Conservation (phyloP, 2,888 invertebrate genomes). For the Amphimallon solstitiale region DNA sequence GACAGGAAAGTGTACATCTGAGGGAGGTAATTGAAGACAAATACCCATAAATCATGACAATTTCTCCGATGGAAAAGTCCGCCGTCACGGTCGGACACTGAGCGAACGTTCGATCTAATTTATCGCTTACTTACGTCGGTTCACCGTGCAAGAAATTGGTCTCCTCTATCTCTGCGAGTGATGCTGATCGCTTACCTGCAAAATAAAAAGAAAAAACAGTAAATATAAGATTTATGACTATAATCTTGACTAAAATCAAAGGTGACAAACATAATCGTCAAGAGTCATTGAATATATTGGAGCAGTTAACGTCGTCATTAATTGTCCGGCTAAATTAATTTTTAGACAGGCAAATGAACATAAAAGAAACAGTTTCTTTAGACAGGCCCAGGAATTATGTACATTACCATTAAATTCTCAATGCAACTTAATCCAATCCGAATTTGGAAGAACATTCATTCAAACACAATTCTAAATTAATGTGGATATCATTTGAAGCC, state of each 20-base stretch:
- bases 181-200: conserved; percentile 22
- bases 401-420: no score
- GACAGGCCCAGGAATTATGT: no score
- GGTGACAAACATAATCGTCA: not conserved
- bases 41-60: conserved; percentile 21
- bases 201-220: conserved; percentile 6
- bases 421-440: no score
- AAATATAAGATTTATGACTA: conserved; percentile 16
- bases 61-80: not conserved
- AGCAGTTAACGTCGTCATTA: no score
- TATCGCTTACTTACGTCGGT: conserved; percentile 20
- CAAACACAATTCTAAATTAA: no score
- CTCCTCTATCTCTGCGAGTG: not conserved
- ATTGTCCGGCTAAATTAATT: no score
- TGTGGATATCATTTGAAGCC: no score
- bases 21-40: conserved; percentile 27
- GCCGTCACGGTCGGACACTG: not conserved
- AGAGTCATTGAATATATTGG: not conserved
- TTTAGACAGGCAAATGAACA: no score
- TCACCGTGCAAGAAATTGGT: conserved; percentile 14
- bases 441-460: no score
- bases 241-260: not conserved
- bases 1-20: conserved; percentile 17
- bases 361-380: no score
- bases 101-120: conserved; percentile 5